Base-by-base conservation (phyloP, 1,140 invertebrate genomes). In the Euglossa dilemma region DNA sequence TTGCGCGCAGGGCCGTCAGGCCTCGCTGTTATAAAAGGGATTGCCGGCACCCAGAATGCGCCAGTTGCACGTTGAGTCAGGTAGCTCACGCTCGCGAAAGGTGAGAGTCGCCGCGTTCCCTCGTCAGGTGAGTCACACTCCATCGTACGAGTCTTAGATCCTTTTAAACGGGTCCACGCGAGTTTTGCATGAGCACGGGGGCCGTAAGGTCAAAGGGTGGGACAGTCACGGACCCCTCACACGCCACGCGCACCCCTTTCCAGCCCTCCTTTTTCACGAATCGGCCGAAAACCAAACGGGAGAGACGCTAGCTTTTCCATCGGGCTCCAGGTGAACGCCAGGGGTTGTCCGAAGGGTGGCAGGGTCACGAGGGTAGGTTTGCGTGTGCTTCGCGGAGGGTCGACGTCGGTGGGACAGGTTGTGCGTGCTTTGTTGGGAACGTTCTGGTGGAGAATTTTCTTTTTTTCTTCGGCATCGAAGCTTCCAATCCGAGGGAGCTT, bases 1-100 rank as follows among this genome's bases (percentile, higher is more conserved):
- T 80, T 70, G 52, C 74, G 89, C 83, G 89, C 90, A 91, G 89
- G 88, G 86, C 83, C 86, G 89, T 85, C 70, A 80, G 71, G 67
- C 63, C n/a, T 4, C 70, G 52, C 83, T 83, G 70, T 91, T 92
- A 91, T 92, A 92, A 92, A 91, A 91, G 90, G 90, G 76, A 86
- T 69, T 76, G 86, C 23, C 43, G 79, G 84, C 56, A 63, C 71
- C 80, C 78, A 45, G 85, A 84, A 85, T 85, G 82, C 85, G 88
- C 84, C 90, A 92, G 91, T 92, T 50, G 84, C 82, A 89, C 89
- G 69, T 90, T 77, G 85, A 69, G 84, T 63, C 86, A 88, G 89
- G 85, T 82, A 80, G 70, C 76, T 80, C 47, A 74, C 79, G 56
- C 63, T n/a, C 82, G 83, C 69, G 76, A 77, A 36, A 84, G 77